Evolutionary conservation across 2,888 invertebrate species (phyloP).

Genomic region (Mimumesa dahlbomi): DNA sequence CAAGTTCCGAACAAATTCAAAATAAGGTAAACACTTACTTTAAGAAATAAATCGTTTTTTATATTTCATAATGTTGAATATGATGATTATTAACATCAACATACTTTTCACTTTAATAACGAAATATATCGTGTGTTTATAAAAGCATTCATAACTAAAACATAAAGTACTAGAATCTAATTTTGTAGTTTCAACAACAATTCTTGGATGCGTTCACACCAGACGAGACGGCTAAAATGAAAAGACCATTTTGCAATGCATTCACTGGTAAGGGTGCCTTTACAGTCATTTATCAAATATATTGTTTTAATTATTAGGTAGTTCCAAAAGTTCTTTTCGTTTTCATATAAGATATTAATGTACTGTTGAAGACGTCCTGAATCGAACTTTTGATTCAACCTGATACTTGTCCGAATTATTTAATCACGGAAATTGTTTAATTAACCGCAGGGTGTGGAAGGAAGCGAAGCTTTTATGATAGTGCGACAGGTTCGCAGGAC

Average conservation of each 20-base stretch:
- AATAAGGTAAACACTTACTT: slow-evolving; percentile 52
- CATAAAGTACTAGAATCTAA: slow-evolving; percentile 1
- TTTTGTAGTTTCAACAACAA: slow-evolving; percentile 62
- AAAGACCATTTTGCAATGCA: slow-evolving; percentile 93
- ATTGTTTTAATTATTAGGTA: too few relatives aligned
- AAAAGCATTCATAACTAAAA: too few relatives aligned
- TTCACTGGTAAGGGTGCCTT: slow-evolving; percentile 87
- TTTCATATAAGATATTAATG: too few relatives aligned
- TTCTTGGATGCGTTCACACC: slow-evolving; percentile 50
- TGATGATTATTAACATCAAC: too few relatives aligned
- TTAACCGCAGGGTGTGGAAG: slow-evolving; percentile 69
- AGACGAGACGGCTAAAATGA: slow-evolving; percentile 76
- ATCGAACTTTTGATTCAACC: too few relatives aligned
- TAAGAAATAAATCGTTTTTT: too few relatives aligned
- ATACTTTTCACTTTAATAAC: too few relatives aligned
- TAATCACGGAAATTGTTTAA: not conserved
- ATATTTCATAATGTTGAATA: too few relatives aligned
- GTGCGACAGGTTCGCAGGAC: slow-evolving; percentile 33
- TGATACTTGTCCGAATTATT: too few relatives aligned
- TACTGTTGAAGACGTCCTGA: too few relatives aligned
- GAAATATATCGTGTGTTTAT: too few relatives aligned
- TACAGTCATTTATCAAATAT: slow-evolving; percentile 1
- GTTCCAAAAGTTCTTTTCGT: too few relatives aligned
- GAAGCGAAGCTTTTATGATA: slow-evolving; percentile 64
- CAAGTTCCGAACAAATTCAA: slow-evolving; percentile 29